Percentiles rank a stretch among this genome's conserved stretches.
Conservation (phyloP, 1,140 invertebrate genomes). For the Pseudomyrmex cubaensis region DNA sequence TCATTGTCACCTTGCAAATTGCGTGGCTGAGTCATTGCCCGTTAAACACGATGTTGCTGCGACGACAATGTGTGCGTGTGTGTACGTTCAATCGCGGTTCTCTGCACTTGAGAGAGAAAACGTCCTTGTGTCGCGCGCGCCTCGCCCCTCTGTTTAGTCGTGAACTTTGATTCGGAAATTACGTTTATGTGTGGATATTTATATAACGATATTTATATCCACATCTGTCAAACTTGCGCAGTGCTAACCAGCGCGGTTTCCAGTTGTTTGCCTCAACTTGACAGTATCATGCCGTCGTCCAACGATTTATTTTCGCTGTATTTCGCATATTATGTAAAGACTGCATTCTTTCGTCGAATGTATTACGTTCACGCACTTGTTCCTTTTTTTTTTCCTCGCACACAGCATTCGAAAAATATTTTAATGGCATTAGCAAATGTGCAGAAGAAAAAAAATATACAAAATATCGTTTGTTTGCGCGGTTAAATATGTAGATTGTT, state of each 20-base stretch:
- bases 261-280: slow-evolving; percentile 14
- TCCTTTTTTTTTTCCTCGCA: slow-evolving; percentile 10
- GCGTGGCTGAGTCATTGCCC: slow-evolving; percentile 41
- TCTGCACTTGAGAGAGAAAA: background rate
- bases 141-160: too few species aligned
- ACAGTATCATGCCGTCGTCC: background rate
- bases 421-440: background rate
- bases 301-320: background rate
- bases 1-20: slow-evolving; percentile 39
- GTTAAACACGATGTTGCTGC: slow-evolving; percentile 3
- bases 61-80: too few species aligned
- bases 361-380: too few species aligned
- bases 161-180: background rate
- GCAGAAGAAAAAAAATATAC: background rate
- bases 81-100: too few species aligned
- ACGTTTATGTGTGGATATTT: background rate
- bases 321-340: slow-evolving; percentile 7
- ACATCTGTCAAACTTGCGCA: background rate
- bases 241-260: background rate
- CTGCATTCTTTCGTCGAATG: too few species aligned
- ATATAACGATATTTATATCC: background rate
- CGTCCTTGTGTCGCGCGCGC: background rate
- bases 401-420: background rate
- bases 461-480: background rate
- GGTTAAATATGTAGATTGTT: background rate